Evolutionary conservation across 2,113 vertebrate species (phyloP).

Genomic region (Prietella phreatophila): DNA sequence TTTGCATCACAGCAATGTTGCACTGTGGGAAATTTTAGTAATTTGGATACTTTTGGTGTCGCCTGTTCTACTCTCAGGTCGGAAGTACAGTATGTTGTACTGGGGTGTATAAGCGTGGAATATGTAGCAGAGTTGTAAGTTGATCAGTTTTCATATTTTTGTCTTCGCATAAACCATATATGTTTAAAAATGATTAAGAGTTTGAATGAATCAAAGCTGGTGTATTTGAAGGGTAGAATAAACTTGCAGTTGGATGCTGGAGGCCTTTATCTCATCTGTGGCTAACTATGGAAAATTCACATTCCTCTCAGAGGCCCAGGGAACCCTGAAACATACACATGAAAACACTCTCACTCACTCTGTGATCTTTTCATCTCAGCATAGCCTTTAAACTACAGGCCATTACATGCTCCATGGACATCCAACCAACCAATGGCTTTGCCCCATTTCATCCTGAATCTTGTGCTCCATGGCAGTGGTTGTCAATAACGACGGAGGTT

Average conservation of each 20-base stretch:
- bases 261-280: constrained; percentile 18
- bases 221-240: not conserved
- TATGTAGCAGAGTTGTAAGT: not conserved
- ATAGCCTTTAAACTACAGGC: constrained; percentile 13
- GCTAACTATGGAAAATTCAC: constrained; percentile 16
- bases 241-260: not conserved
- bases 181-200: not conserved
- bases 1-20: not conserved
- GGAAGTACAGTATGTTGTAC: not conserved
- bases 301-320: constrained; percentile 26
- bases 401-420: constrained; percentile 26
- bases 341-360: not conserved
- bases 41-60: not conserved
- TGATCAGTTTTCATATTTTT: not conserved
- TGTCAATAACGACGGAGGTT: constrained; percentile 43
- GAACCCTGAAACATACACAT: not conserved
- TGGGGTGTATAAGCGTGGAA: not conserved
- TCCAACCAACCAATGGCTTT: constrained; percentile 25
- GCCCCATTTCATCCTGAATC: not conserved
- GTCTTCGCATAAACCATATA: not conserved
- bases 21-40: not conserved
- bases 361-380: constrained; percentile 8
- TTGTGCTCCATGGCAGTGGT: constrained; percentile 33
- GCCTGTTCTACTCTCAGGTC: not conserved
- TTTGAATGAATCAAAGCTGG: not conserved